Conservation (phyloP, 1,140 invertebrate genomes). For the Drosophila busckii region DNA sequence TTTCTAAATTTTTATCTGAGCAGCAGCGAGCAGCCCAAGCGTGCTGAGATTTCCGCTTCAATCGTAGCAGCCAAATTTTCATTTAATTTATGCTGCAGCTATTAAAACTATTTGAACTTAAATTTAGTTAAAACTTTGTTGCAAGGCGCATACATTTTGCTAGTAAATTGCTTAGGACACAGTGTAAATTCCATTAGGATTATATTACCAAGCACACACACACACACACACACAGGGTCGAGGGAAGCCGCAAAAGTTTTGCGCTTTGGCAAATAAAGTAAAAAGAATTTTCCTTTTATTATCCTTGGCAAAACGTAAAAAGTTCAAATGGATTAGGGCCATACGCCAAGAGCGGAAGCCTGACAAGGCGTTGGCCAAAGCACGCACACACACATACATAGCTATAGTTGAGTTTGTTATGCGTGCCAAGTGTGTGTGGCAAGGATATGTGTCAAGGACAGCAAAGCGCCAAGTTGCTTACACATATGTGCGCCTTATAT, state of each 20-base stretch:
- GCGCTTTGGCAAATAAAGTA: slow-evolving; percentile 51
- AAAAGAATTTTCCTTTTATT: slow-evolving; percentile 62
- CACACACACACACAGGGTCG: slow-evolving; percentile 4
- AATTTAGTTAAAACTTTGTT: slow-evolving; percentile 4
- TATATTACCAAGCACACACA: slow-evolving; percentile 53
- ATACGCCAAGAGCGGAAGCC: slow-evolving; percentile 46
- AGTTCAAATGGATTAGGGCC: slow-evolving; percentile 72
- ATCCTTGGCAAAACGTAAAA: slow-evolving; percentile 56
- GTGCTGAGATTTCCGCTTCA: slow-evolving; percentile 5
- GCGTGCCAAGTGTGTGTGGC: slow-evolving; percentile 48
- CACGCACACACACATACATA: slow-evolving; percentile 14
- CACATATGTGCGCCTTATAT: not conserved
- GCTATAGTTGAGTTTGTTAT: slow-evolving; percentile 19
- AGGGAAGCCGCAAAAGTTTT: slow-evolving; percentile 59
- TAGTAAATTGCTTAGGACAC: slow-evolving; percentile 34
- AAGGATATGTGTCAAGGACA: slow-evolving; percentile 69
- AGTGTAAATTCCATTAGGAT: slow-evolving; percentile 76
- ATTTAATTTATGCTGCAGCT: too few species aligned
- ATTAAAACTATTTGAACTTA: not conserved
- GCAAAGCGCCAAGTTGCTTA: slow-evolving; percentile 10
- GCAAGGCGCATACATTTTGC: slow-evolving; percentile 1
- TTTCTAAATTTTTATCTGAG: slow-evolving; percentile 5
- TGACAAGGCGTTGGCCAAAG: slow-evolving; percentile 54
- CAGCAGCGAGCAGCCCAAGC: slow-evolving; percentile 11
- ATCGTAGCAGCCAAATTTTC: not conserved